Evolutionary conservation across 2,888 invertebrate species (phyloP).

Genomic region (Nomada flava): DNA sequence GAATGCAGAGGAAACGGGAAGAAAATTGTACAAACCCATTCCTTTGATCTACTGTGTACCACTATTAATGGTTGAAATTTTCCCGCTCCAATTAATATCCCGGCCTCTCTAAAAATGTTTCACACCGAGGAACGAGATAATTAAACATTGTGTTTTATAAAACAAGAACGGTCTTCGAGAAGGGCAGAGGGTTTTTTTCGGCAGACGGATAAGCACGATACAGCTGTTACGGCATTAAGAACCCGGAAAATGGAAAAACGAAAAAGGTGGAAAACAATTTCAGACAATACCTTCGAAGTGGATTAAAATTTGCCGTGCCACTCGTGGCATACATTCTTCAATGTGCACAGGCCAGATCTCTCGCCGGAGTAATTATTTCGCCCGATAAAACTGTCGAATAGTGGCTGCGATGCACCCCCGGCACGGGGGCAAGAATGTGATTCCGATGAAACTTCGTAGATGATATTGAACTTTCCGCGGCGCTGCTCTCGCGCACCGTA

Average conservation of each 20-base stretch:
- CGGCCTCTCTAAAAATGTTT: no score
- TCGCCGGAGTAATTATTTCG: slow-evolving; percentile 15
- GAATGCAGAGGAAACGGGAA: slow-evolving; percentile 6
- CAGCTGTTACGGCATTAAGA: no score
- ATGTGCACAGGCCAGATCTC: not conserved
- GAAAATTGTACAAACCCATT: slow-evolving; percentile 7
- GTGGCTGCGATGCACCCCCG: not conserved
- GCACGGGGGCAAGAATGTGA: not conserved
- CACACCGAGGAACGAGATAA: no score
- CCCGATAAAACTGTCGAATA: slow-evolving; percentile 10
- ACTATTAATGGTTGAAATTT: slow-evolving; percentile 34
- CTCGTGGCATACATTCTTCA: not conserved
- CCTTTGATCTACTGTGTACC: not conserved
- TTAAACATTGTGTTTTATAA: no score
- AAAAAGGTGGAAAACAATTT: not conserved
- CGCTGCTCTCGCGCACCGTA: not conserved
- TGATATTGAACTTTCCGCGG: slow-evolving; percentile 38
- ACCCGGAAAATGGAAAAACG: not conserved
- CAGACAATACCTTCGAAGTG: not conserved
- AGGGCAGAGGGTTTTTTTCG: no score
- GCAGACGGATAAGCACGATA: no score
- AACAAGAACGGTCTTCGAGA: no score
- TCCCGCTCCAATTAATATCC: no score
- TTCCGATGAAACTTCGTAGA: slow-evolving; percentile 30
- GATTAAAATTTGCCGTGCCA: not conserved